These are phyloP conservation scores for Stenoptilia bipunctidactyla DNA, from an alignment of 2,888 invertebrate species.

Conservation along the genomic window DNA sequence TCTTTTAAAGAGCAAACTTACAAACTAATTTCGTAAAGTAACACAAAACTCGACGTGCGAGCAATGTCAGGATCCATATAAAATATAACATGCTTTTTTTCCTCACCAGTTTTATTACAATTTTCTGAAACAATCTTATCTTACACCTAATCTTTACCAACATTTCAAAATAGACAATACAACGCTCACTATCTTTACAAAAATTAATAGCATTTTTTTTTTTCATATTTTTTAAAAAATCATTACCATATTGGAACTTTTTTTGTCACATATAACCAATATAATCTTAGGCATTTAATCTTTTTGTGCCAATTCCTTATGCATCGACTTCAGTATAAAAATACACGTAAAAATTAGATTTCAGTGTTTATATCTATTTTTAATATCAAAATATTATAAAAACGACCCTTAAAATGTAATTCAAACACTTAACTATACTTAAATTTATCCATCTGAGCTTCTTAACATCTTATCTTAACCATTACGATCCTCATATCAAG, in stretches of 20 bases:
- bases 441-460: constrained; percentile 53
- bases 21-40: constrained; percentile 60
- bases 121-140: constrained; percentile 69
- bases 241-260: constrained; percentile 56
- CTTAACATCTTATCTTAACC: constrained; percentile 45
- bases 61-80: constrained; percentile 54
- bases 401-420: constrained; percentile 41
- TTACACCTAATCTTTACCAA: constrained; percentile 52
- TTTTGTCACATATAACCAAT: constrained; percentile 27
- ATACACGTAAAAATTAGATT: constrained; percentile 54
- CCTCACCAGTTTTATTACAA: constrained; percentile 61
- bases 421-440: constrained; percentile 57
- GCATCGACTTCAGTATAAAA: constrained; percentile 61
- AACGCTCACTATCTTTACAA: constrained; percentile 60
- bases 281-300: constrained; percentile 35
- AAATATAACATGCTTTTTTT: constrained; percentile 63
- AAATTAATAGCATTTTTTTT: constrained; percentile 33
- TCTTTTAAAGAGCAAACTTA: constrained; percentile 71
- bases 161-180: constrained; percentile 64
- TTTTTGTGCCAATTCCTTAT: constrained; percentile 59
- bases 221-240: constrained; percentile 37
- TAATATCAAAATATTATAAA: constrained; percentile 41
- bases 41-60: constrained; percentile 36
- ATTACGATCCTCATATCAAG: constrained; percentile 24
- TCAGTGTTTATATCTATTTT: constrained; percentile 44